Evolutionary conservation across 2,797 vertebrate species (phyloP), one percentile per base, ranked within the genome.

Genomic region (Silurus lanzhouensis): DNA sequence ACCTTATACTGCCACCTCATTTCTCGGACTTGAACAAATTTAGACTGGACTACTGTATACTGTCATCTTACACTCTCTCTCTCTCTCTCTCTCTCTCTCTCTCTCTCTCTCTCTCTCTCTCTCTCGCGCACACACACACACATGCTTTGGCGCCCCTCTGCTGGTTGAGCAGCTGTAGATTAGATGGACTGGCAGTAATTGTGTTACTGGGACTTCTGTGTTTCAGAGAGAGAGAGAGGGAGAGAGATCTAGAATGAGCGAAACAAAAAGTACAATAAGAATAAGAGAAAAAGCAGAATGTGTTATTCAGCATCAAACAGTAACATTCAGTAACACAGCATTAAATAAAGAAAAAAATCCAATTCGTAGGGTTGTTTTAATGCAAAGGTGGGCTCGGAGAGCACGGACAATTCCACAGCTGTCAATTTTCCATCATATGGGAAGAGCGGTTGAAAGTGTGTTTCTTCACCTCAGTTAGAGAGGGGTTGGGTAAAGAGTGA

Each of bases 151-250:
- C 77, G 85, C 81, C 88, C 77, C 85, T 88, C 81, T 74, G 77
- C 86, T 85, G 84, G 88, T 75, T 85, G 81, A 85, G 87, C 83
- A 88, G 88, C 90, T 92, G 90, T 88, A 89, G 87, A 85, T 91
- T 89, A 89, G 87, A 85, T 90, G 90, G 85, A 85, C 86, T 84
- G 84, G 81, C 80, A 70, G 87, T 91, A 91, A 93, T 92, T 89
- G 87, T 85, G 88, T 91, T 90, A 88, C 88, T 70, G 87, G 84
- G 86, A 83, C 90, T 87, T 87, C 89, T 88, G 86, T 83, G 83
- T 87, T 87, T 81, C 55, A 86, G 83, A 20, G 80, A 22, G 80
- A 19, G 78, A 84, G 2, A n/a, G 66, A 58, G 27, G 0, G 48
- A 63, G 48, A 27, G 2, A 31, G 31, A 31, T 31, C 31, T 31